Base-by-base conservation (phyloP, 2,797 vertebrate genomes). In the Anabas testudineus region DNA sequence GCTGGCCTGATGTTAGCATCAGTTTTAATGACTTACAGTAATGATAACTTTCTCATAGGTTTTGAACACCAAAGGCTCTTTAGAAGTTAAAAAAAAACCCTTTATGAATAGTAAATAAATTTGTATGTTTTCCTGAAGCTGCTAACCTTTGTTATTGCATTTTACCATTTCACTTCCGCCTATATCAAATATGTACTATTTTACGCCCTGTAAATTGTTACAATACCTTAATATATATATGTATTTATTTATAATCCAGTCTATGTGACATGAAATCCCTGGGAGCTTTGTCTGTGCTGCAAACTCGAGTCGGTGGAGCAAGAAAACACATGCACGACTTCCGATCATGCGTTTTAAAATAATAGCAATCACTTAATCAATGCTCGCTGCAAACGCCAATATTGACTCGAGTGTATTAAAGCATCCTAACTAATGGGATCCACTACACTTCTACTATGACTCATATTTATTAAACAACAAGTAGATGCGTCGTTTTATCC, bases 271-370 rank as follows among this genome's bases (percentile, higher is more conserved):
- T 45, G 12, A 60, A 58, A 58, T 14, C 21, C 2, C 12, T 5
- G 1, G 43, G 14, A 10, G 10, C 19, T 34, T 34, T 13, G 10
- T 36, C 34, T 36, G 10, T 36, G 34, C 32, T 36, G 10, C n/a
- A 18, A 28, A 16, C 1, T 21, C 15, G 19, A 19, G 49, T 54
- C 14, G 36, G 46, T 43, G 2, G 0, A 16, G 5, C 37, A 26
- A 16, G 22, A 43, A 24, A 49, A 36, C 26, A 28, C 22, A 39
- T 16, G 1, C 8, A n/a, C 1, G 14, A 67, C 55, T 74, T 78
- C 71, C 58, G 55, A 2, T 28, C 1, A 13, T 12, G 1, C n/a
- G 7, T 24, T 34, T 37, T 12, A 30, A 57, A 72, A 63, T 56
- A 81, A 73, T n/a, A n/a, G n/a, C n/a, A 8, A 56, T 36, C n/a